Evolutionary conservation across 2,113 vertebrate species (phyloP).

Genomic region (Telmatochromis sp.): DNA sequence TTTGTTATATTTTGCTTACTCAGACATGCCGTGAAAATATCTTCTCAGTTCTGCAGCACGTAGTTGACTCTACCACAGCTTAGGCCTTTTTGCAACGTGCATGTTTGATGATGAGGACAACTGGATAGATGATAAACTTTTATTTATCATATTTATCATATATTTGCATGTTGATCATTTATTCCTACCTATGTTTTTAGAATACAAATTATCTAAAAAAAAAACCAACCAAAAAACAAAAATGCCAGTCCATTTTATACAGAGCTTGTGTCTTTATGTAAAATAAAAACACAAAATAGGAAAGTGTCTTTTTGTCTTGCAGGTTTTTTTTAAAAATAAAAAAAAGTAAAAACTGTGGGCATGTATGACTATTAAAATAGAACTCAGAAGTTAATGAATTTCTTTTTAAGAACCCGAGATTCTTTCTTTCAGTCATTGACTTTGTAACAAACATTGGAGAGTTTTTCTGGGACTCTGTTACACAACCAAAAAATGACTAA

Average conservation of each 20-base stretch:
- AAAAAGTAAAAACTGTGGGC: neutral
- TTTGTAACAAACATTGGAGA: neutral
- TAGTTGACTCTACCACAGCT: neutral
- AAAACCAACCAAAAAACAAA: rapidly evolving
- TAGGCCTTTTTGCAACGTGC: neutral
- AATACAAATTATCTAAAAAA: neutral
- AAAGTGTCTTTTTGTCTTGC: neutral
- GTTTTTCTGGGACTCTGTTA: neutral
- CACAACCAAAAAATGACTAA: neutral
- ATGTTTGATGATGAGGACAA: neutral
- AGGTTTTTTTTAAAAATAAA: neutral
- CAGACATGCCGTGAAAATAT: neutral
- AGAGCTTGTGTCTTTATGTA: neutral
- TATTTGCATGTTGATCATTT: neutral
- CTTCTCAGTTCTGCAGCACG: neutral
- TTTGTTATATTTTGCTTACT: neutral
- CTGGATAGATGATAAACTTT: neutral
- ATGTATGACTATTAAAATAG: neutral
- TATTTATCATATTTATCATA: neutral
- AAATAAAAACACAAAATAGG: neutral
- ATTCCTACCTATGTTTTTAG: neutral
- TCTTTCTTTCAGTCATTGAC: neutral
- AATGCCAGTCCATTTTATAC: neutral
- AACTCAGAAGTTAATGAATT: neutral
- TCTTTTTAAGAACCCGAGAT: neutral